phyloP scores from a whole-genome alignment of 2,113 vertebrate species.

The Hemibagrus wyckioides region DNA sequence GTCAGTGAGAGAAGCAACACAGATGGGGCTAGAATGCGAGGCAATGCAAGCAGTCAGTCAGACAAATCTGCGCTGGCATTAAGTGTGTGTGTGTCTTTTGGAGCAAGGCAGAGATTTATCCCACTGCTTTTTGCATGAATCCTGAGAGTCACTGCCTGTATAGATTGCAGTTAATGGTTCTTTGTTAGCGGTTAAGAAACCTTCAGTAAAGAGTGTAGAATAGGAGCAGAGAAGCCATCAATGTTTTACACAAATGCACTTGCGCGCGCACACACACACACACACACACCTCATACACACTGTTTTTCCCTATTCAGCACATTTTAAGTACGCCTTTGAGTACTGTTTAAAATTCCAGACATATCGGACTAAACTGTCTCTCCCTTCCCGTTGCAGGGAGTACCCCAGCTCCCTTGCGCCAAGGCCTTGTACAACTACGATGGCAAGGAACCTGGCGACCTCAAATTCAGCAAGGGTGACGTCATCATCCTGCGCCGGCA shows the following conservation, averaged over 20 bases:
- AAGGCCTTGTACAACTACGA: conserved; percentile 99
- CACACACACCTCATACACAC: conserved; percentile 4
- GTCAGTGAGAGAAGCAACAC: conserved; percentile 53
- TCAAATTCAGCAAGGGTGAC: conserved; percentile 96
- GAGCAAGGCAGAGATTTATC: conserved; percentile 10
- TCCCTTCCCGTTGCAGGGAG: conserved; percentile 69
- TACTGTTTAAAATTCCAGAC: conserved; percentile 47
- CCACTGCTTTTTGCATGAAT: conserved; percentile 12
- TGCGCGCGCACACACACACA: background rate
- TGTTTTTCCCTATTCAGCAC: background rate
- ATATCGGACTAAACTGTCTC: background rate
- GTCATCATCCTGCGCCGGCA: conserved; percentile 95
- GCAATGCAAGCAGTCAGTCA: conserved; percentile 40
- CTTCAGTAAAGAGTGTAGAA: conserved; percentile 12
- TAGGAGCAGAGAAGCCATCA: background rate
- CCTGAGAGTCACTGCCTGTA: conserved; percentile 23
- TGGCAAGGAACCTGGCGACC: conserved; percentile 96
- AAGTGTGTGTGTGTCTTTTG: conserved; percentile 5
- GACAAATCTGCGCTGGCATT: conserved; percentile 28
- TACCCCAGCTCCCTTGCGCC: conserved; percentile 95
- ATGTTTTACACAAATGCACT: background rate
- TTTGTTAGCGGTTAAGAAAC: conserved; percentile 18
- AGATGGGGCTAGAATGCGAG: conserved; percentile 18
- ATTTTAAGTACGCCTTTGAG: conserved; percentile 43
- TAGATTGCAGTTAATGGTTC: conserved; percentile 11